These are phyloP conservation scores for Sebastes fasciatus DNA, from an alignment of 2,113 vertebrate genomes.

Conservation along the genomic window DNA sequence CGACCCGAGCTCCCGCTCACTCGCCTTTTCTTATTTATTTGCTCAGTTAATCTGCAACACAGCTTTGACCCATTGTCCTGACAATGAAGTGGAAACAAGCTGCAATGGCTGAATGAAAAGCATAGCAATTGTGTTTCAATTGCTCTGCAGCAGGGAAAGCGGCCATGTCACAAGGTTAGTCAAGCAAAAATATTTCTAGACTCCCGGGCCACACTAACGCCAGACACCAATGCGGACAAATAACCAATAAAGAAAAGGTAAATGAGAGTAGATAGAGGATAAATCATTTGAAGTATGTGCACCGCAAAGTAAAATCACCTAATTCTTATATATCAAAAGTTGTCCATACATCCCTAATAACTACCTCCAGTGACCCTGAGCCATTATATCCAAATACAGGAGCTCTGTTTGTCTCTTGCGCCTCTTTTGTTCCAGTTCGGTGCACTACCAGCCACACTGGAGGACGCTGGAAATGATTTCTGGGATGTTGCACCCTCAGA, in stretches of 20 bases:
- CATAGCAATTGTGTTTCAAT: conserved; percentile 57
- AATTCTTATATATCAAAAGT: neutral
- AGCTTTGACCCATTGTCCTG: conserved; percentile 65
- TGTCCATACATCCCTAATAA: conserved; percentile 1
- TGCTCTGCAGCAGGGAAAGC: conserved; percentile 36
- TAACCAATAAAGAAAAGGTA: neutral
- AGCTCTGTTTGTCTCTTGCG: neutral
- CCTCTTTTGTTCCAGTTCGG: conserved; percentile 31
- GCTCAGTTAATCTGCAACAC: conserved; percentile 67
- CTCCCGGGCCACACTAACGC: neutral
- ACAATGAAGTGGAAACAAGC: conserved; percentile 71
- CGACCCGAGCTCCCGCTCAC: conserved; percentile 32
- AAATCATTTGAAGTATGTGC: neutral
- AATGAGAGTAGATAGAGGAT: neutral
- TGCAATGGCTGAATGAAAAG: conserved; percentile 58
- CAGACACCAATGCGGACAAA: neutral
- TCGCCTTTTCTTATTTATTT: conserved; percentile 70
- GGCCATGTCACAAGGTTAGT: conserved; percentile 45
- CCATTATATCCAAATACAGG: neutral
- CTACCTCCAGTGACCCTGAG: conserved; percentile 12
- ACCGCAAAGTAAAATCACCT: neutral
- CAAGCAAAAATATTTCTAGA: conserved; percentile 16
- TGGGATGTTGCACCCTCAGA: conserved; percentile 19
- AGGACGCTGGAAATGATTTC: conserved; percentile 18
- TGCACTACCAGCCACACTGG: neutral